phyloP scores from a whole-genome alignment of 2,797 vertebrate species.

The Etheostoma nigrum region DNA sequence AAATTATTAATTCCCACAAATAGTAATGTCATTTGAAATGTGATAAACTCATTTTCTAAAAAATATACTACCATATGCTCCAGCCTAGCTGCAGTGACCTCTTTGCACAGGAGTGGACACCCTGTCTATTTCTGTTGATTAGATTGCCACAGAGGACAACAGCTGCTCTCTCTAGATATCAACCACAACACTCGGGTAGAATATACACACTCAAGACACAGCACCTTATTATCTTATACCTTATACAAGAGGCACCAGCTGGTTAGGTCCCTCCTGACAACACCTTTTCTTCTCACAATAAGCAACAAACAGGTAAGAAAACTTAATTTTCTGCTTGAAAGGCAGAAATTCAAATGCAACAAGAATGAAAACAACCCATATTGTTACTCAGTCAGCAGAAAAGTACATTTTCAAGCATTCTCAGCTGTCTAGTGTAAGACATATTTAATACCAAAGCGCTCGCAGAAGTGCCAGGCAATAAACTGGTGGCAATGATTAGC shows the following conservation, averaged over 20 bases:
- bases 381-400: slow-evolving; percentile 16
- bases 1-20: not conserved
- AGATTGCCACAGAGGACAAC: slow-evolving; percentile 65
- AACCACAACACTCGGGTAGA: slow-evolving; percentile 25
- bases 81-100: slow-evolving; percentile 42
- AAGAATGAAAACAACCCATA: slow-evolving; percentile 5
- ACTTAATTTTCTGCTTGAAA: slow-evolving; percentile 27
- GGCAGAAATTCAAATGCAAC: not conserved
- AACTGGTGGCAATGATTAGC: not conserved
- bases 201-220: slow-evolving; percentile 24
- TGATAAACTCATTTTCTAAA: not conserved
- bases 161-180: slow-evolving; percentile 73
- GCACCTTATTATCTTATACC: slow-evolving; percentile 38
- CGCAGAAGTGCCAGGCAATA: not conserved
- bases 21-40: not conserved
- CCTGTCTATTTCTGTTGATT: slow-evolving; percentile 74
- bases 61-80: not conserved
- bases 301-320: slow-evolving; percentile 22
- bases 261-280: slow-evolving; percentile 36
- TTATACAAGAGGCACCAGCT: slow-evolving; percentile 39
- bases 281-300: slow-evolving; percentile 38
- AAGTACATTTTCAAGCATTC: slow-evolving; percentile 14
- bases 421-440: not conserved
- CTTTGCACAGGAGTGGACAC: slow-evolving; percentile 15
- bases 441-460: not conserved